These are phyloP conservation scores for Nautilus pompilius DNA, from an alignment of 1,140 invertebrate genomes.

Conservation along the genomic window DNA sequence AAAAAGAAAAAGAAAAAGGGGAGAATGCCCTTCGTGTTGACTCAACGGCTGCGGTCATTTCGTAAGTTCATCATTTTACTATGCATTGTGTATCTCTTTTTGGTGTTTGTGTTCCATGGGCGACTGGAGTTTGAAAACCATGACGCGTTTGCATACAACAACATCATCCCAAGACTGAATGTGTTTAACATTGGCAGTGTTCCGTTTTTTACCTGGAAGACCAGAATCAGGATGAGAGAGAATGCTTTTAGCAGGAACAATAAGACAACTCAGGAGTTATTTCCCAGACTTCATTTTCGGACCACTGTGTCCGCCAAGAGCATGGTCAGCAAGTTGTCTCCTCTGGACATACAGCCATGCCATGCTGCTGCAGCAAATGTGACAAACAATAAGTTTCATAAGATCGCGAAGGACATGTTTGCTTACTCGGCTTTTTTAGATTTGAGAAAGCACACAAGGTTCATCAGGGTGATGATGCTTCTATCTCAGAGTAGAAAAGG, in stretches of 20 bases:
- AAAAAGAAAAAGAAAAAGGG: no score
- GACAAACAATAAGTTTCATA: constrained; percentile 12
- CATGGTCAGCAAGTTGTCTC: no score
- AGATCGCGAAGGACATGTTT: constrained; percentile 14
- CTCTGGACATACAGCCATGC: background rate
- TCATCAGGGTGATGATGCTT: constrained; percentile 25
- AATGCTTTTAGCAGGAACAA: background rate
- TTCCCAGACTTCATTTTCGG: background rate
- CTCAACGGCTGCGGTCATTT: background rate
- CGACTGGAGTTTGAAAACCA: constrained; percentile 24
- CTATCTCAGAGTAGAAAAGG: constrained; percentile 10
- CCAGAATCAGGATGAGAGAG: background rate
- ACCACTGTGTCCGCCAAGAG: background rate
- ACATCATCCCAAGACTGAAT: background rate
- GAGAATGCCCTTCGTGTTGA: background rate
- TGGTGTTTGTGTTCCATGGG: constrained; percentile 28
- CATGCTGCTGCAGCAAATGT: constrained; percentile 5
- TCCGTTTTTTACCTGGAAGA: background rate
- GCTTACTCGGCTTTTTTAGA: constrained; percentile 33
- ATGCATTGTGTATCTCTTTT: constrained; percentile 18
- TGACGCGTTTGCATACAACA: background rate
- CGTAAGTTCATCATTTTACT: constrained; percentile 12
- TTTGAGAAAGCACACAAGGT: constrained; percentile 3
- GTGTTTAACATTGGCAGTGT: background rate
- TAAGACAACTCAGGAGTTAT: background rate